phyloP scores from a whole-genome alignment of 64 coral and sea anemone genomes.

The Hydrozoanthus tunicans region DNA sequence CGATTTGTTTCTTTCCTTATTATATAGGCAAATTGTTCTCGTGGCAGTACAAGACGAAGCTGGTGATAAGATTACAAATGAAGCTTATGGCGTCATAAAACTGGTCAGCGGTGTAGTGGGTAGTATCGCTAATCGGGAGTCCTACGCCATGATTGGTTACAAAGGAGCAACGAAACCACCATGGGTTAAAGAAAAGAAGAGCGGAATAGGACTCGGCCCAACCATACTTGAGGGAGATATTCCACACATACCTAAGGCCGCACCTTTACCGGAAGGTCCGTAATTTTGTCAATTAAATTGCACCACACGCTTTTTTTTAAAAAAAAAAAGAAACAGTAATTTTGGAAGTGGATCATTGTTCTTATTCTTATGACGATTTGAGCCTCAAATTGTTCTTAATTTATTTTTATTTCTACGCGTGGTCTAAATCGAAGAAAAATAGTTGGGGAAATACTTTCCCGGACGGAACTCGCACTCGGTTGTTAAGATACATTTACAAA shows the following conservation, averaged over 20 bases:
- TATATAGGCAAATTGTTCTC: slow-evolving; percentile 3
- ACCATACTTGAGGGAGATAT: not conserved
- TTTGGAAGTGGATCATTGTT: no score
- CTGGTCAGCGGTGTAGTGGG: not conserved
- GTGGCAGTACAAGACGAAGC: slow-evolving; percentile 15
- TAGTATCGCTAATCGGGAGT: not conserved
- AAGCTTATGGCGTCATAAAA: not conserved
- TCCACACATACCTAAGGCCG: not conserved
- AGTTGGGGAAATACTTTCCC: no score
- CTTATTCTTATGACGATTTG: no score
- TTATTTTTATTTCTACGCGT: no score
- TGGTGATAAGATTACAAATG: not conserved
- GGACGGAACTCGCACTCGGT: no score
- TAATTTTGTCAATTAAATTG: no score
- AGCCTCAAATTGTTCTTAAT: no score
- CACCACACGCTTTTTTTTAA: no score
- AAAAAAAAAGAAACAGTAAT: no score
- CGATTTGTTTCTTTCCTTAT: not conserved
- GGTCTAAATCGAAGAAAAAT: no score
- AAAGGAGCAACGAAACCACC: not conserved
- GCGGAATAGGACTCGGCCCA: not conserved
- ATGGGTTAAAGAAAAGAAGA: slow-evolving; percentile 19
- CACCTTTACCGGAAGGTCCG: not conserved
- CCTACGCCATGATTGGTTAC: slow-evolving; percentile 34
- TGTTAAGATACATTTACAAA: no score